Conservation (phyloP, 2,888 invertebrate species). For the Drosophila antonietae region DNA sequence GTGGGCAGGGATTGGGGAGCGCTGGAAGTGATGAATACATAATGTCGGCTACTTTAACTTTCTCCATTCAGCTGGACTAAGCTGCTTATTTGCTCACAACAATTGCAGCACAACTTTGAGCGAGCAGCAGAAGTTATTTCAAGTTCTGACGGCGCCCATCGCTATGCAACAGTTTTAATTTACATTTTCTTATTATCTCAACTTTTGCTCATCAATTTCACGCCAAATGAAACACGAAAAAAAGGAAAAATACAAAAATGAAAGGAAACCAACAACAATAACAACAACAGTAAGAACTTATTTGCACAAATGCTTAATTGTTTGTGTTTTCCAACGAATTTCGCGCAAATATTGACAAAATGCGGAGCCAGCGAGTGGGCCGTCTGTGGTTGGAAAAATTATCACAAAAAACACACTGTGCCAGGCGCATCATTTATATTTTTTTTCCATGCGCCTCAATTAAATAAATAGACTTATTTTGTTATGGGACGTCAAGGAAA, state of each 20-base stretch:
- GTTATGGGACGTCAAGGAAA: constrained; percentile 63
- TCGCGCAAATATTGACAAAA: constrained; percentile 71
- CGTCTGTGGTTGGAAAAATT: constrained; percentile 25
- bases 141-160: constrained; percentile 2
- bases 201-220: constrained; percentile 61
- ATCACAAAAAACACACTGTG: constrained; percentile 36
- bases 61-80: constrained; percentile 12
- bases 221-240: constrained; percentile 61
- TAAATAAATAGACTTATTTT: constrained; percentile 77
- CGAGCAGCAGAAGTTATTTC: constrained; percentile 33
- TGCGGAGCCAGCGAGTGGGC: constrained; percentile 4
- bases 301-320: constrained; percentile 76
- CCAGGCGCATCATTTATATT: not conserved
- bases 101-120: constrained; percentile 43
- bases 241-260: not conserved
- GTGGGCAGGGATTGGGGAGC: too few relatives aligned
- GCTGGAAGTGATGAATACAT: not conserved
- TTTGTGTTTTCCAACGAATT: constrained; percentile 71
- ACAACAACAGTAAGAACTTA: constrained; percentile 52
- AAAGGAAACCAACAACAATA: not conserved
- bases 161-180: constrained; percentile 29
- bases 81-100: constrained; percentile 20
- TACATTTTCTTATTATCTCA: constrained; percentile 18
- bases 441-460: constrained; percentile 60
- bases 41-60: constrained; percentile 1